These are phyloP conservation scores for Pachymerium ferrugineum DNA, from an alignment of 2,888 invertebrate species.

Conservation along the genomic window DNA sequence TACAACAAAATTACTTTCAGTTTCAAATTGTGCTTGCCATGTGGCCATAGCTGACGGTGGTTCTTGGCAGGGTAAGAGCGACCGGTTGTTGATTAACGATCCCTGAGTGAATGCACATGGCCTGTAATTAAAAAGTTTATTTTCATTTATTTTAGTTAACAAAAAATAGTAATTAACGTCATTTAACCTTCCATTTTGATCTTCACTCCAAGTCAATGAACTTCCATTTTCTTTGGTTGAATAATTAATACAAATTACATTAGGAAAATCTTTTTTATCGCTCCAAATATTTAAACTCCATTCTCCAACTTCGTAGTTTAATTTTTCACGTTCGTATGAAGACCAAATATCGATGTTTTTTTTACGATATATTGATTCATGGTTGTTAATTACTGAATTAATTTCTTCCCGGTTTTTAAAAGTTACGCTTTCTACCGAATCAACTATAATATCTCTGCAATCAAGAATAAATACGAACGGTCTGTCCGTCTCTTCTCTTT, in stretches of 20 bases:
- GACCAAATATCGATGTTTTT: background rate
- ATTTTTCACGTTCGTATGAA: background rate
- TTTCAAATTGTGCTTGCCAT: conserved; percentile 46
- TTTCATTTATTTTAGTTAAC: no score
- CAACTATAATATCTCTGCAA: background rate
- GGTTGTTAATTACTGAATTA: background rate
- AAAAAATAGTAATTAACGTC: no score
- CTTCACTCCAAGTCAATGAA: conserved; percentile 8
- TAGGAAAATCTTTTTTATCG: background rate
- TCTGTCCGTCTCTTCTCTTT: background rate
- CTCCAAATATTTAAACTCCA: conserved; percentile 18
- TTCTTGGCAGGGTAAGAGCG: conserved; percentile 50
- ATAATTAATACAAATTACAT: background rate
- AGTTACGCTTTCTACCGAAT: background rate
- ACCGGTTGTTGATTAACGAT: conserved; percentile 49
- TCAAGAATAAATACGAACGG: background rate
- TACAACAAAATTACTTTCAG: conserved; percentile 39
- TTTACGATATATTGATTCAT: background rate
- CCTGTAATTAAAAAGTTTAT: no score
- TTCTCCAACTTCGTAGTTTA: background rate
- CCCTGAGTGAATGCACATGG: conserved; percentile 48
- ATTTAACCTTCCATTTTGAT: conserved; percentile 1
- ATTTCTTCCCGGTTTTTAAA: background rate
- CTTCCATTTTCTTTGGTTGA: background rate
- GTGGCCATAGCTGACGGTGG: conserved; percentile 48